A percentile compares a stretch with the other conserved stretches of the same genome.
phyloP scores from a whole-genome alignment of 2,888 invertebrate genomes.

The Tipula vernalis region DNA sequence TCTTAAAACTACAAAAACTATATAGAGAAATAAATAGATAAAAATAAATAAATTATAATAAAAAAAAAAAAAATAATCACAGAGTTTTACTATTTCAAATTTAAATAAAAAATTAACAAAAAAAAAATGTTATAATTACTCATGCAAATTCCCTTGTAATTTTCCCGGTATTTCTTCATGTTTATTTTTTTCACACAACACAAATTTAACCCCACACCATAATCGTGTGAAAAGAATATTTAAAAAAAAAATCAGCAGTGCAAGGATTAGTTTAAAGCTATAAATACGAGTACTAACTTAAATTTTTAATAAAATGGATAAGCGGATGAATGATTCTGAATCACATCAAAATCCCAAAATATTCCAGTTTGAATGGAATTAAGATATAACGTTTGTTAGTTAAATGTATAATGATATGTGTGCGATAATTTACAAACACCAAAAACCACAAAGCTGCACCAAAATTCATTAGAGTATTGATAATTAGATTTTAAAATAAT shows the following conservation, averaged over 20 bases:
- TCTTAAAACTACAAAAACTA: background rate
- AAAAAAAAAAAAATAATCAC: background rate
- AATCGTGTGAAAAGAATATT: background rate
- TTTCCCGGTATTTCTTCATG: background rate
- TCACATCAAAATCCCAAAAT: too few relatives aligned
- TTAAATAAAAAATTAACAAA: background rate
- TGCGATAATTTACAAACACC: too few relatives aligned
- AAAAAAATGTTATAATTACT: background rate
- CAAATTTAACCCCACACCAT: background rate
- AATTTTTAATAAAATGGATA: background rate
- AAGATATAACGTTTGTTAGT: too few relatives aligned
- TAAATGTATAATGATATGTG: too few relatives aligned
- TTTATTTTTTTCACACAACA: background rate
- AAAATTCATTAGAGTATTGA: too few relatives aligned
- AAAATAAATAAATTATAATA: constrained; percentile 4
- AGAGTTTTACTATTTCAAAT: background rate
- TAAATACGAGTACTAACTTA: background rate
- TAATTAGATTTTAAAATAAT: too few relatives aligned
- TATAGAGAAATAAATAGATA: background rate
- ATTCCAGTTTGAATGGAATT: too few relatives aligned
- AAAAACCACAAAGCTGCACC: too few relatives aligned
- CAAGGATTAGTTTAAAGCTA: background rate
- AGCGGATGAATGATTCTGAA: background rate
- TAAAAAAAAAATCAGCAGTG: background rate
- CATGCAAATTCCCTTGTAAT: background rate